These are phyloP conservation scores for Trichopria drosophilae DNA, from an alignment of 2,888 invertebrate species.

Conservation along the genomic window DNA sequence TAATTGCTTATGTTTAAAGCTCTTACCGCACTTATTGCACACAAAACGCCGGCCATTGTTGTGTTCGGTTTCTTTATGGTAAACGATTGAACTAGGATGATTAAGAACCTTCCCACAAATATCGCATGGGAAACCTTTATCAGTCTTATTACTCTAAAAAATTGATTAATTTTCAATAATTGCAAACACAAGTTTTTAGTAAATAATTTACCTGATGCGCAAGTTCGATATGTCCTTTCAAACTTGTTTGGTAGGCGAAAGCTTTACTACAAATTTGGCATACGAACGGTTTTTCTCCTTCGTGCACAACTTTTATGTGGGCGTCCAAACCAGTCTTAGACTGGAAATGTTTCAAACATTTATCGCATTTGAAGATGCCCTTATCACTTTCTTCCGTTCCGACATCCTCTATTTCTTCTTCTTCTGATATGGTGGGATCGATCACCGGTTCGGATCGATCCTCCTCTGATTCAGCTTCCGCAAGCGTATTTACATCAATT, in stretches of 20 bases:
- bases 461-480: slow-evolving; percentile 13
- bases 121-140: slow-evolving; percentile 66
- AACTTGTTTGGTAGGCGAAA: slow-evolving; percentile 67
- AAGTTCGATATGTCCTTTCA: slow-evolving; percentile 62
- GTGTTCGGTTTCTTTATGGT: slow-evolving; percentile 75
- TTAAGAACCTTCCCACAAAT: slow-evolving; percentile 70
- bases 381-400: slow-evolving; percentile 19
- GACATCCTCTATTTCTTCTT: slow-evolving; percentile 12
- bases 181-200: background rate
- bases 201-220: slow-evolving; percentile 25
- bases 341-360: slow-evolving; percentile 66
- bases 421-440: background rate
- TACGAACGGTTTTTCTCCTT: slow-evolving; percentile 63
- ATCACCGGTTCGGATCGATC: too few relatives aligned
- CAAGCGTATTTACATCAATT: background rate
- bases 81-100: slow-evolving; percentile 74
- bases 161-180: slow-evolving; percentile 7
- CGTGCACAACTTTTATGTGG: slow-evolving; percentile 65
- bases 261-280: slow-evolving; percentile 65
- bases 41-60: slow-evolving; percentile 69
- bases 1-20: slow-evolving; percentile 74
- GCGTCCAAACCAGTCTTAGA: slow-evolving; percentile 66
- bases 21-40: slow-evolving; percentile 75
- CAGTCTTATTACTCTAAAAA: slow-evolving; percentile 52
- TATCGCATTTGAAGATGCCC: slow-evolving; percentile 59